Evolutionary conservation across 1,140 invertebrate species (phyloP).

Genomic region (Maniola jurtina): DNA sequence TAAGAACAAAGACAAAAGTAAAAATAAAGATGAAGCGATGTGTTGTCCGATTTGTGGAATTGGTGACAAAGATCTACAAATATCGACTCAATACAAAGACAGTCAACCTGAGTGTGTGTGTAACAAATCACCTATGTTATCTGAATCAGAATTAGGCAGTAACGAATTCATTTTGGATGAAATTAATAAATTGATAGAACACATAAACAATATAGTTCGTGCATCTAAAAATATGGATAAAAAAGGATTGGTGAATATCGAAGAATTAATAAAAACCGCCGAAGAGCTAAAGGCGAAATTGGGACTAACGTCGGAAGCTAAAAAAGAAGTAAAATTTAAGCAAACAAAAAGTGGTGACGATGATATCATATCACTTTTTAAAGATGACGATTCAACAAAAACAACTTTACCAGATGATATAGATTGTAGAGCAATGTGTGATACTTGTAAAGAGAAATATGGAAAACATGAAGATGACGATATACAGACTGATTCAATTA

Average conservation of each 20-base stretch:
- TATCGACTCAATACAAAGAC: not conserved
- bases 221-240: slow-evolving; percentile 41
- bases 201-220: slow-evolving; percentile 39
- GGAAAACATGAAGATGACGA: slow-evolving; percentile 19
- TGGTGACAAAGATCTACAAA: not conserved
- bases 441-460: slow-evolving; percentile 34
- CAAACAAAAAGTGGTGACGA: not conserved
- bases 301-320: slow-evolving; percentile 22
- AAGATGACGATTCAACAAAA: slow-evolving; percentile 1
- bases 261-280: slow-evolving; percentile 44
- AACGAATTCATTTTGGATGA: slow-evolving; percentile 3
- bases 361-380: not conserved
- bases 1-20: slow-evolving; percentile 18
- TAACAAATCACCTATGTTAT: not conserved
- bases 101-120: not conserved
- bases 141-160: slow-evolving; percentile 6
- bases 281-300: slow-evolving; percentile 39
- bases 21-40: slow-evolving; percentile 1
- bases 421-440: slow-evolving; percentile 28
- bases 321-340: slow-evolving; percentile 17
- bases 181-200: slow-evolving; percentile 39
- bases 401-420: slow-evolving; percentile 23
- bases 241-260: slow-evolving; percentile 28
- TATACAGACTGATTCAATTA: slow-evolving; percentile 15
- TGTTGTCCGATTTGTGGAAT: not conserved